phyloP scores from a whole-genome alignment of 2,797 vertebrate species.

The Cuniculus paca region DNA sequence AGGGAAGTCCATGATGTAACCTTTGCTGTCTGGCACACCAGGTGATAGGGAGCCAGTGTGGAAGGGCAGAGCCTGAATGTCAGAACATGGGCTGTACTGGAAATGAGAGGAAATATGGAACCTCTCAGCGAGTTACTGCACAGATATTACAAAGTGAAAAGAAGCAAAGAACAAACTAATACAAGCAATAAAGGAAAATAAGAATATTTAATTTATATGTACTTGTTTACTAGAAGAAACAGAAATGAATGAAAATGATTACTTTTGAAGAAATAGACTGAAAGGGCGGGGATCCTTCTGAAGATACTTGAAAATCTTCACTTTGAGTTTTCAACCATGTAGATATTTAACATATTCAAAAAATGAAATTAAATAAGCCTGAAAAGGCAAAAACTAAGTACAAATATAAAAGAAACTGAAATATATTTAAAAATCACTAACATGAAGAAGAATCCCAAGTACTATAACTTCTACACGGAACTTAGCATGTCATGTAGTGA shows the following conservation, averaged over 20 bases:
- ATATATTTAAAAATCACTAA: background rate
- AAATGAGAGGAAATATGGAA: background rate
- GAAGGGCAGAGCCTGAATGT: background rate
- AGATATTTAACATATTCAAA: slow-evolving; percentile 6
- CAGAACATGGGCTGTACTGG: background rate
- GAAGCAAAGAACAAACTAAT: background rate
- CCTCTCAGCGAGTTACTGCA: background rate
- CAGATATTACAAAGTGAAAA: background rate
- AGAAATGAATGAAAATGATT: background rate
- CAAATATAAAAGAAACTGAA: background rate
- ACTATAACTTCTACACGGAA: background rate
- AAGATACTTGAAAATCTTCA: background rate
- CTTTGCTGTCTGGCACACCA: background rate
- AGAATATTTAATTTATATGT: background rate
- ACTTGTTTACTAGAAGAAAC: background rate
- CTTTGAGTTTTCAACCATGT: background rate
- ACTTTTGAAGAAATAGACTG: background rate
- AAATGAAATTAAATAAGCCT: background rate
- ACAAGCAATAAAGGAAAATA: background rate
- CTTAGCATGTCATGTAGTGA: background rate
- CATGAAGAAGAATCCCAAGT: background rate
- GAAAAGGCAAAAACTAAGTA: background rate
- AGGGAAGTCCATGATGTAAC: background rate
- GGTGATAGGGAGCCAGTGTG: no score
- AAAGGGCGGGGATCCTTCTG: background rate